Evolutionary conservation across 2,113 vertebrate genomes (phyloP).

Genomic region (Regulus satrapa): DNA sequence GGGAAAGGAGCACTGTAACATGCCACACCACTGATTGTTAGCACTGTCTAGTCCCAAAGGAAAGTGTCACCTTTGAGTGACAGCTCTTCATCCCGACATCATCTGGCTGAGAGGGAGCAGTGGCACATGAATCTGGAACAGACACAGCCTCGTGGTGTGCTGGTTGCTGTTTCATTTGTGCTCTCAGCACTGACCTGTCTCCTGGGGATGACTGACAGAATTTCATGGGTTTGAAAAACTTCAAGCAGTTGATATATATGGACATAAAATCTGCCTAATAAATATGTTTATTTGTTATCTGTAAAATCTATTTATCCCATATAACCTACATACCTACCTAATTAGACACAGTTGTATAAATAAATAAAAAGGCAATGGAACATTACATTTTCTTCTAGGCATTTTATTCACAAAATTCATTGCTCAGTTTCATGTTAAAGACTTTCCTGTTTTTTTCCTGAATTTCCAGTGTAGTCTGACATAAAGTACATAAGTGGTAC

Average conservation of each 20-base stretch:
- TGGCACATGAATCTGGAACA: background rate
- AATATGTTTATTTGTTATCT: background rate
- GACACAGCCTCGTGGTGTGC: fast-evolving
- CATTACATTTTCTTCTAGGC: background rate
- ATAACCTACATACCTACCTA: background rate
- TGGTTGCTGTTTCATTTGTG: background rate
- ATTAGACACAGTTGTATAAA: background rate
- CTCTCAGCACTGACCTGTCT: background rate
- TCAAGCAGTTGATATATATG: background rate
- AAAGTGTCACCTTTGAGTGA: background rate
- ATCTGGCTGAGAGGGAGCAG: background rate
- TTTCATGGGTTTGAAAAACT: background rate
- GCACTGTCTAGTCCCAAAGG: background rate
- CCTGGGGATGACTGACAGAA: background rate
- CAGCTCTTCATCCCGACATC: background rate
- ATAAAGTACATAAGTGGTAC: background rate
- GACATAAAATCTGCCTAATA: background rate
- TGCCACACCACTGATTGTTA: fast-evolving
- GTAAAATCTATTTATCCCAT: background rate
- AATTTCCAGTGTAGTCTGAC: background rate
- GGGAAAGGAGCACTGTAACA: background rate
- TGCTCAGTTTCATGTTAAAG: background rate
- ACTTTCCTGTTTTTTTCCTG: background rate
- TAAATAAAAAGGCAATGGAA: background rate
- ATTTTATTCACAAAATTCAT: background rate